Percentiles rank a stretch among this genome's conserved stretches.
Conservation (phyloP, 1,140 invertebrate genomes). For the Probaryconus sp. region DNA sequence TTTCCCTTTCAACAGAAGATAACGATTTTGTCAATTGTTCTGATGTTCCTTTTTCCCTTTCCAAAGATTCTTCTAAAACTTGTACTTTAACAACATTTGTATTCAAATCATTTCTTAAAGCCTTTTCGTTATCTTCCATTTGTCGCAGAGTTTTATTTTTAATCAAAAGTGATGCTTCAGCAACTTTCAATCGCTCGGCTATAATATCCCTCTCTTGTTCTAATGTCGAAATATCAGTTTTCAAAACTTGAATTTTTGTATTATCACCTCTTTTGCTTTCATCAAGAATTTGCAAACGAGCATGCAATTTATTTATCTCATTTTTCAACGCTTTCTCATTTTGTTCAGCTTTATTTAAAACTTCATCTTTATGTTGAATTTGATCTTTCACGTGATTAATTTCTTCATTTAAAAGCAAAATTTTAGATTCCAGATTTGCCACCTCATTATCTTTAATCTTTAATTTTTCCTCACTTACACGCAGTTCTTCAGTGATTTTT, state of each 20-base stretch:
- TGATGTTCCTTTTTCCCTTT: conserved; percentile 22
- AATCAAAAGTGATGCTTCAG: conserved; percentile 24
- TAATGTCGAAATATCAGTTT: conserved; percentile 7
- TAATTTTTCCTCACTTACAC: conserved; percentile 19
- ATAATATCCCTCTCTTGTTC: conserved; percentile 46
- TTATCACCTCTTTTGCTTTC: conserved; percentile 36
- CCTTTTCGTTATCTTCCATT: conserved; percentile 44
- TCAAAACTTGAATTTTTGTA: conserved; percentile 14
- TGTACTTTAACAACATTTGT: conserved; percentile 33
- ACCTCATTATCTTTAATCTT: conserved; percentile 20
- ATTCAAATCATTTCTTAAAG: conserved; percentile 42
- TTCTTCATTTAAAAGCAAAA: conserved; percentile 43
- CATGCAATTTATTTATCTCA: conserved; percentile 42
- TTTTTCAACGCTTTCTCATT: conserved; percentile 47
- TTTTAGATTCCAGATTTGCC: conserved; percentile 31
- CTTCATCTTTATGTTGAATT: conserved; percentile 39
- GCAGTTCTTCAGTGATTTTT: conserved; percentile 29
- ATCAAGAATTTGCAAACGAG: conserved; percentile 42
- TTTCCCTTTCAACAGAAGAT: conserved; percentile 23
- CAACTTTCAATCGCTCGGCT: conserved; percentile 33
- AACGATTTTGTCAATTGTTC: conserved; percentile 23
- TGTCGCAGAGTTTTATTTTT: conserved; percentile 47
- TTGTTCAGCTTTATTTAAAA: conserved; percentile 22
- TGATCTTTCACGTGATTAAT: conserved; percentile 42
- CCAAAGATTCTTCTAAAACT: conserved; percentile 42